Base-by-base conservation (phyloP, 2,888 invertebrate species). In the Plemyria rubiginata region DNA sequence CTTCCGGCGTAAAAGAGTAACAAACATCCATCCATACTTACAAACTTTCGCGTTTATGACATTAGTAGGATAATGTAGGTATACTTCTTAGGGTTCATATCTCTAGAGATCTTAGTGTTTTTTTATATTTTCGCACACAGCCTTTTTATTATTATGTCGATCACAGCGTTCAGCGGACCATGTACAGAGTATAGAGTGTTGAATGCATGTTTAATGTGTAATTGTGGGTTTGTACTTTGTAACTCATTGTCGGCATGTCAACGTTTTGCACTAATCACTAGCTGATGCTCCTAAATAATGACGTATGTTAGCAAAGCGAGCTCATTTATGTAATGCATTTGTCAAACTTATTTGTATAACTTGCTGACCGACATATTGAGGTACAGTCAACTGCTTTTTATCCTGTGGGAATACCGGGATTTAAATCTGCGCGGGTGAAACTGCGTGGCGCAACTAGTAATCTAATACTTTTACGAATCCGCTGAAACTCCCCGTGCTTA, bases 151-250 rank as follows among this genome's bases (percentile, higher is more conserved):
- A 75, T 67, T 61, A 45, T 64, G 67, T 62, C 71, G 74, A 79
- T 80, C 75, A 81, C 73, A 73, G 79, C 76, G 78, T 51, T 68
- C 81, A 84, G 58, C 83, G 66, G 71, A 85, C 72, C 85, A 77
- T 82, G 70, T 59, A 70, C 67, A 74, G 58, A 75, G 79, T 80
- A 74, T n/a, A n/a, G 57, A 75, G 80, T 82, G 80, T 80, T 76
- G 78, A 56, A 58, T 65, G 64, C 59, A 63, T 62, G 60, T 53
- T 54, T 62, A 73, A 73, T 75, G 67, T 74, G 74, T 81, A 83
- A 86, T 85, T 79, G 75, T 67, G 66, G 70, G 65, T 49, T 63
- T 70, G 70, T 69, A 68, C 60, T 70, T 69, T 73, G 74, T 67
- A 66, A 22, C 68, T 76, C 72, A 74, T 80, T 81, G 78, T 78